Evolutionary conservation across 2,888 invertebrate species (phyloP), one percentile per base, ranked within the genome.

Genomic region (Cyaniris semiargus): DNA sequence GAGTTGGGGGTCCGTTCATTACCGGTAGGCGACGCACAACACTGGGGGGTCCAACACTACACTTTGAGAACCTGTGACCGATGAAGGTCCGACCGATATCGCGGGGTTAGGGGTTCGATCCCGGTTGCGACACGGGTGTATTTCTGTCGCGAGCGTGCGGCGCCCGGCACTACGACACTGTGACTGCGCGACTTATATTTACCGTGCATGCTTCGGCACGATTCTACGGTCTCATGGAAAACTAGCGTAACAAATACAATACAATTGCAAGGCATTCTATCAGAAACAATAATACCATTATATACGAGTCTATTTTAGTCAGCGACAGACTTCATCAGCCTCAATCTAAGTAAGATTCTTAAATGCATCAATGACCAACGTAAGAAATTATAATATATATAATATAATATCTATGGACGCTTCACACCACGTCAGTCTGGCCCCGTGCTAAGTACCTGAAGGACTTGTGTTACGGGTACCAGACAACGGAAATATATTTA

Each of bases 121-220:
- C 85, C 85, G 85, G 86, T 89, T 89, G 88, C 89, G 88, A 86
- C 87, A 88, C 87, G 85, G 81, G 78, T 80, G 81, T 83, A 82
- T 83, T 82, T 83, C 82, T 80, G 81, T 82, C 83, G 83, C 84
- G 84, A 80, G 82, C 84, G 86, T 85, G 84, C 85, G 85, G 79
- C 84, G 85, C 82, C 79, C 81, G 83, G 83, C 83, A 83, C 79
- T 80, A 82, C 83, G 81, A 77, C 83, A 82, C 81, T 83, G 82
- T 82, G 81, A 85, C 86, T 85, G 85, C 38, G 48, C 76, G n/a
- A 48, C 76, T 13, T 77, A 72, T 60, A 53, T 27, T 58, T 74
- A 60, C 53, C 31, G 71, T n/a, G 27, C 13, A 72, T n/a, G 44
- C 74, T 77, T 15, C 53, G 27, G 53, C 27, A 13, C 23, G 72